Conservation (phyloP, 2,797 vertebrate genomes). For the Parauchenoglanis ngamensis region DNA sequence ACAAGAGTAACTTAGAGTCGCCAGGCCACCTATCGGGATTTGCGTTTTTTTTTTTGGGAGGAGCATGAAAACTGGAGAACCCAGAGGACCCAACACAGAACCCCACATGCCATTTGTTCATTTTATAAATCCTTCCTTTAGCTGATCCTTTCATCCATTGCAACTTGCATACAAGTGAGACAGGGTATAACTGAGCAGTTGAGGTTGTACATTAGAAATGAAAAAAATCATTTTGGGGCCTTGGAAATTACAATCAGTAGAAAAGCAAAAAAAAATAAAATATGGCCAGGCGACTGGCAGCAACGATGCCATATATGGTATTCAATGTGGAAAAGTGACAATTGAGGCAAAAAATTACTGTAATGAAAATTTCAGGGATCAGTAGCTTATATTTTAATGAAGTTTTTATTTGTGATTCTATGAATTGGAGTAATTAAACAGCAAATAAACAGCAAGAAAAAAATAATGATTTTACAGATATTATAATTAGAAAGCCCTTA, state of each 20-base stretch:
- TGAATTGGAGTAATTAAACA: neutral
- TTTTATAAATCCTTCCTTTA: neutral
- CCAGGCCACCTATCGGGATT: neutral
- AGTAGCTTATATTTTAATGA: neutral
- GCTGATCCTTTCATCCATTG: too few species aligned
- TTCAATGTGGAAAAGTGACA: neutral
- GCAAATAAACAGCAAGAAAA: too few species aligned
- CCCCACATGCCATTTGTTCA: neutral
- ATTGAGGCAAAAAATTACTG: neutral
- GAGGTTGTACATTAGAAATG: too few species aligned
- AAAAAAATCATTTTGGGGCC: neutral
- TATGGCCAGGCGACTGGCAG: too few species aligned
- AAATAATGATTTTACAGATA: too few species aligned
- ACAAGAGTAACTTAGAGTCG: neutral
- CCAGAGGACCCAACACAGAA: neutral
- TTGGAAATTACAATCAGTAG: neutral
- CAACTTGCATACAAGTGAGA: neutral
- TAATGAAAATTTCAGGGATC: neutral
- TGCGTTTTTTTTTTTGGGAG: too few species aligned
- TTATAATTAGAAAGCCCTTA: too few species aligned
- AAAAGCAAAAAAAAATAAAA: too few species aligned
- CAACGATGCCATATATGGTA: neutral
- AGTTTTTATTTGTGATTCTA: neutral
- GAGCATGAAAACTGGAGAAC: neutral
- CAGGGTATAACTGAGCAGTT: neutral